Percentiles rank a stretch among this genome's conserved stretches.
These are phyloP conservation scores for Chauna torquata DNA, from an alignment of 2,113 vertebrate species.

Conservation along the genomic window DNA sequence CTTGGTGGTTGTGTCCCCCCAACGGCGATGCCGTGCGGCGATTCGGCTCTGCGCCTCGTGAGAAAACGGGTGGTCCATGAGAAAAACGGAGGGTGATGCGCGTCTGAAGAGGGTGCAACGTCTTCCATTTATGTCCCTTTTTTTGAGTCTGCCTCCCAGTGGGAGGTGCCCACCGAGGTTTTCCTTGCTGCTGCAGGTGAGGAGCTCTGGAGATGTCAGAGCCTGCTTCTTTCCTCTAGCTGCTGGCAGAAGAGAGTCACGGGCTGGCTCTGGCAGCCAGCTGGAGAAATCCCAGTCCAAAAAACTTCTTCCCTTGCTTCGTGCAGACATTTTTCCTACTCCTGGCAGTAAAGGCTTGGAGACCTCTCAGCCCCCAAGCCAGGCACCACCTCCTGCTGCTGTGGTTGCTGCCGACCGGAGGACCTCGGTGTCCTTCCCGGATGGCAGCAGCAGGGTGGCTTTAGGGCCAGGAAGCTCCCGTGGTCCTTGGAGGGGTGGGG, in stretches of 20 bases:
- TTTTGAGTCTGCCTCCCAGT: not conserved
- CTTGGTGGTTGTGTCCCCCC: fast-evolving
- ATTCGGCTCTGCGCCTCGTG: not conserved
- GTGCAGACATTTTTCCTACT: not conserved
- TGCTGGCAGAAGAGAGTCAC: not conserved
- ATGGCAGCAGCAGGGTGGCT: not conserved
- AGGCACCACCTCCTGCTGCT: not conserved
- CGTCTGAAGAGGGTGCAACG: not conserved
- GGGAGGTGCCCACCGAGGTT: not conserved
- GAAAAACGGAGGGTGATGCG: not conserved
- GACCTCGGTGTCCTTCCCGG: fast-evolving
- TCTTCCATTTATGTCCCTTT: not conserved
- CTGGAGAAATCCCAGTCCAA: not conserved
- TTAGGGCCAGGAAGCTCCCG: not conserved
- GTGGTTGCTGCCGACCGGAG: fast-evolving
- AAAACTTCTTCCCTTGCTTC: not conserved
- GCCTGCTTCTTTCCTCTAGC: not conserved
- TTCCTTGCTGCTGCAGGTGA: not conserved
- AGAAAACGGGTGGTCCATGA: not conserved
- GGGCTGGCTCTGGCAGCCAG: not conserved
- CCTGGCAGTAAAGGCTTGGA: not conserved
- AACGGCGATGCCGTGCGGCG: not conserved
- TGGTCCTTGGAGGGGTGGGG: not conserved
- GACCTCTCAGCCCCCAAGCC: not conserved
- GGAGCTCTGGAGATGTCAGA: not conserved